Base-by-base conservation (phyloP, 2,113 vertebrate species). In the Carassius carassius region DNA sequence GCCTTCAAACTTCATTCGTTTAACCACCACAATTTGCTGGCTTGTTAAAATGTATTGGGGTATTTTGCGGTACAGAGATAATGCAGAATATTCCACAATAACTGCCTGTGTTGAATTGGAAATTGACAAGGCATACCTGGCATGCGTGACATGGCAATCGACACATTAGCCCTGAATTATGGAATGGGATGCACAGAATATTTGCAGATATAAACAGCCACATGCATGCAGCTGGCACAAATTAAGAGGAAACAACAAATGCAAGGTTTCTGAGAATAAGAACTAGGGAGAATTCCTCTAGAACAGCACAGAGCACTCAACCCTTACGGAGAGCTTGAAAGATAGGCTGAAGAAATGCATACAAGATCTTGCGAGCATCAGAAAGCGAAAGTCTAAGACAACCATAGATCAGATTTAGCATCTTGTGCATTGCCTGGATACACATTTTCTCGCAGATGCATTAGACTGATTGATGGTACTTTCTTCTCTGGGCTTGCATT, bases 91-190 rank as follows among this genome's bases (percentile, higher is more conserved):
- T 63, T n/a, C 56, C 56, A 72, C 47, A 13, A 23, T 67, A 81
- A 88, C 73, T 44, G 58, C 77, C 58, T 78, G 69, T 69, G 70
- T 70, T 84, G 62, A 88, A 62, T 70, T 75, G 60, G 47, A 84
- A 86, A 88, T 72, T 60, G 83, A 81, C 76, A 79, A 58, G 35
- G 23, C 25, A n/a, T 23, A 74, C 35, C 29, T 77, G 78, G 69
- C 35, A 81, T 73, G 77, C 29, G 8, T 29, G 32, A 56, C 58
- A 62, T 14, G 32, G 75, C 78, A 63, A 86, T 87, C 77, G 70
- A 78, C 76, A 65, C 49, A 78, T 89, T 89, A 89, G 85, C 51
- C 29, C 29, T 35, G 37, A 72, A 84, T 86, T 76, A 21, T 74
- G 62, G 25, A 70, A 51, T 63, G 79, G 81, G 81, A 84, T 76